Base-by-base conservation (phyloP, 2,888 invertebrate genomes). In the Chymomyza procnemis region DNA sequence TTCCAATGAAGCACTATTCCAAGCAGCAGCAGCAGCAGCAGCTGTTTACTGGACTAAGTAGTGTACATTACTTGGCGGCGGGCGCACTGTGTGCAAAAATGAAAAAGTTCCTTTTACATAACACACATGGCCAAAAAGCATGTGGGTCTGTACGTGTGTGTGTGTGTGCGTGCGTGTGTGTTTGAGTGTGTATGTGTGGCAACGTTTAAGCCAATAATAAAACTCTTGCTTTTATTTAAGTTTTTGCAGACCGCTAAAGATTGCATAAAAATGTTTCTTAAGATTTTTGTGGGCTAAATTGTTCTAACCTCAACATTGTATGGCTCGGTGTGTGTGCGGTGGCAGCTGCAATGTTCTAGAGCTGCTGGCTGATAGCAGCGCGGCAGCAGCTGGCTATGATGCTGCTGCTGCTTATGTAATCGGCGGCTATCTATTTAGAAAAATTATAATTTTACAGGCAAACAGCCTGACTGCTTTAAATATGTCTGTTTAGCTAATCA, bases 261-360 rank as follows among this genome's bases (percentile, higher is more conserved):
- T 76, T 76, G 76, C 76, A 78, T 78, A 76, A 76, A 76, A 64
- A 66, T 41, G 66, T 65, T 59, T 54, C 78, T 75, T 66, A 66
- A 75, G 46, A 69, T 68, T 47, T 46, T n/a, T 30, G n/a, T 54
- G 54, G 61, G 26, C 52, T 26, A 26, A n/a, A n/a, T n/a, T 57
- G 52, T 69, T 76, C 79, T 81, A 81, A 81, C 81, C 81, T 81
- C 81, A 81, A 81, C 81, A 60, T 61, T 61, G 12, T 61, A 14
- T 12, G 6, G 46, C 19, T n/a, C 50, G n/a, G n/a, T 50, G 50
- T 18, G 16, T 50, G 50, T 16, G 16, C 16, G 50, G 47, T n/a
- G 46, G 16, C 19, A 50, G 50, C 50, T 18, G 69, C 64, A 46
- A 69, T 48, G 58, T 61, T 61, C 56, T 68, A 71, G 64, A 66